Conservation (phyloP, 2,888 invertebrate species). For the Rhorus exstirpatorius region DNA sequence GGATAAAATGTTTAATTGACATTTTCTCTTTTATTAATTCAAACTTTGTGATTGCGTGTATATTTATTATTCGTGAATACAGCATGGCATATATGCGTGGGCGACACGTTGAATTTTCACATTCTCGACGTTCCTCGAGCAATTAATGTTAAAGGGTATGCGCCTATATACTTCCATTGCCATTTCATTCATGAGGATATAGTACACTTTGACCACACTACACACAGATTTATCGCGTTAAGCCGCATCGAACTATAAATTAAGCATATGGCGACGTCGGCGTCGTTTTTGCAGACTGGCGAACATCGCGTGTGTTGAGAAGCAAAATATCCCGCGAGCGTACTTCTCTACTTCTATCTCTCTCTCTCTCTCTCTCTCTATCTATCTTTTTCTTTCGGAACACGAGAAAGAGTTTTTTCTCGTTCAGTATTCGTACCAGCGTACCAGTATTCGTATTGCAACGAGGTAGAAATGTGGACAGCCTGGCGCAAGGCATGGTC, state of each 20-base stretch:
- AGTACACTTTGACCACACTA: slow-evolving; percentile 21
- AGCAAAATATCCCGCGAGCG: slow-evolving; percentile 49
- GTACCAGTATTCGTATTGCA: too few species aligned
- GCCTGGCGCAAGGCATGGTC: slow-evolving; percentile 37
- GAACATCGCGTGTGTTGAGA: slow-evolving; percentile 64
- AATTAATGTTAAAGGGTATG: slow-evolving; percentile 56
- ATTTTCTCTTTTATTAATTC: background rate
- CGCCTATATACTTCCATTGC: slow-evolving; percentile 4
- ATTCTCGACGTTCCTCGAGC: slow-evolving; percentile 54
- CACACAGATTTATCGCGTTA: slow-evolving; percentile 66
- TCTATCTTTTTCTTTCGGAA: slow-evolving; percentile 8
- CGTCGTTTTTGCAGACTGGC: slow-evolving; percentile 59
- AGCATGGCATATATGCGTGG: slow-evolving; percentile 15
- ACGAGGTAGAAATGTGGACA: slow-evolving; percentile 16
- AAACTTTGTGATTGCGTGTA: background rate
- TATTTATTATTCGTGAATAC: background rate
- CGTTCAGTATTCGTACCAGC: slow-evolving; percentile 17
- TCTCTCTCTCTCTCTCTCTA: slow-evolving; percentile 16
- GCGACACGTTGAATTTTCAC: slow-evolving; percentile 38
- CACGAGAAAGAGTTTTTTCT: slow-evolving; percentile 35
- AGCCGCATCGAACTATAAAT: slow-evolving; percentile 68
- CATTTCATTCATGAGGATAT: slow-evolving; percentile 42
- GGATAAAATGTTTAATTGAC: background rate
- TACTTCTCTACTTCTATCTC: slow-evolving; percentile 36
- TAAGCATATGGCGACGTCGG: slow-evolving; percentile 60